Evolutionary conservation across 2,888 invertebrate genomes (phyloP).

Genomic region (Melipona bicolor): DNA sequence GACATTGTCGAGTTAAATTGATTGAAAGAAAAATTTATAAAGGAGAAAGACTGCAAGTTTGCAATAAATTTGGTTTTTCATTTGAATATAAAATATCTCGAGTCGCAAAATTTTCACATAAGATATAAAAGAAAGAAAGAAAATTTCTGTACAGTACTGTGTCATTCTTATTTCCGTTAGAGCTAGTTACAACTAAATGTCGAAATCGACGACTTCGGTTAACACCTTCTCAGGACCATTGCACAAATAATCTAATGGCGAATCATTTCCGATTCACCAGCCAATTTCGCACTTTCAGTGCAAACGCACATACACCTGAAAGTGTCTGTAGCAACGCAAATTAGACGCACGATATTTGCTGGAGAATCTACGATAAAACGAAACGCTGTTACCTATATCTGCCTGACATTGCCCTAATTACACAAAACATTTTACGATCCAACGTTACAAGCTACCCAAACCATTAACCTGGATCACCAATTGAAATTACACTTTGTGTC

Average conservation of each 20-base stretch:
- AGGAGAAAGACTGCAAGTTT: neutral
- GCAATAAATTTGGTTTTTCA: neutral
- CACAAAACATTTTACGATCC: neutral
- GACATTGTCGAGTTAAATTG: neutral
- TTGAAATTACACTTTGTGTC: conserved; percentile 6
- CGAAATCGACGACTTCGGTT: neutral
- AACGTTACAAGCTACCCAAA: neutral
- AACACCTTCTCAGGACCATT: too few species aligned
- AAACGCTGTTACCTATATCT: neutral
- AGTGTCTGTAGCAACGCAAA: neutral
- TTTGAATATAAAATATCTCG: neutral
- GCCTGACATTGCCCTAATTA: neutral
- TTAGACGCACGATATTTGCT: neutral
- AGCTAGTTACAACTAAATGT: conserved; percentile 2
- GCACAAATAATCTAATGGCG: neutral
- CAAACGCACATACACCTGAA: too few species aligned
- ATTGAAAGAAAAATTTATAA: neutral
- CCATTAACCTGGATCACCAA: conserved; percentile 3
- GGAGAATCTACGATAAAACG: neutral
- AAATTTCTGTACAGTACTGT: neutral
- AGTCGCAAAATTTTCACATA: neutral
- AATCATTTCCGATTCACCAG: neutral
- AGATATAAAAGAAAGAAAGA: too few species aligned
- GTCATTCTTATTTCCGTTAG: neutral
- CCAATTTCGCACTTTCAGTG: neutral